These are phyloP conservation scores for Xestobium rufovillosum DNA, from an alignment of 2,888 invertebrate species.

Conservation along the genomic window DNA sequence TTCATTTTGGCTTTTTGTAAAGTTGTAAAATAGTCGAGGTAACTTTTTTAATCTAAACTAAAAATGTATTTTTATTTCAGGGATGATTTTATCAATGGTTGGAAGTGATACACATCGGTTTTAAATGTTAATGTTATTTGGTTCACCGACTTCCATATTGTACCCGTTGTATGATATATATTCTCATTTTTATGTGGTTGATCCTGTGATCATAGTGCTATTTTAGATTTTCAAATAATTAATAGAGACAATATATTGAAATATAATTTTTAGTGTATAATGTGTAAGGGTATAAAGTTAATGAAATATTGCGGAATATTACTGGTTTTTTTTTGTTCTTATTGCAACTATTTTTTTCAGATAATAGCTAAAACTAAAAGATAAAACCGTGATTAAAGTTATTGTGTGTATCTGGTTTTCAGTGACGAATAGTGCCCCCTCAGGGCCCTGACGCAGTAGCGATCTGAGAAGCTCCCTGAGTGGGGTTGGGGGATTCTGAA, in stretches of 20 bases:
- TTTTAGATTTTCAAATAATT: neutral
- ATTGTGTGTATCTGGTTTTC: no score
- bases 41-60: neutral
- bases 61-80: neutral
- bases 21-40: neutral
- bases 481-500: no score
- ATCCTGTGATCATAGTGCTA: conserved; percentile 23
- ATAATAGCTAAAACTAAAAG: no score
- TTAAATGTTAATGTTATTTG: neutral
- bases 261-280: neutral
- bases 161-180: conserved; percentile 12
- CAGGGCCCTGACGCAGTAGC: no score
- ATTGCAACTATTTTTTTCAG: no score
- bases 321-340: no score
- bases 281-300: conserved; percentile 1
- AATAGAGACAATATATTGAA: conserved; percentile 1
- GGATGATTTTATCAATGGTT: neutral
- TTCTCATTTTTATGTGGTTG: conserved; percentile 16
- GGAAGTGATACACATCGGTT: neutral
- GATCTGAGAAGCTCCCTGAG: no score
- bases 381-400: no score
- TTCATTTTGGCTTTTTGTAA: conserved; percentile 12
- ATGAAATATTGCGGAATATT: no score
- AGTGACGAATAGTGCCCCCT: no score
- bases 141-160: neutral